Percentiles rank a stretch among this genome's conserved stretches.
Conservation (phyloP, 2,797 vertebrate genomes). For the Thalassophryne amazonica region DNA sequence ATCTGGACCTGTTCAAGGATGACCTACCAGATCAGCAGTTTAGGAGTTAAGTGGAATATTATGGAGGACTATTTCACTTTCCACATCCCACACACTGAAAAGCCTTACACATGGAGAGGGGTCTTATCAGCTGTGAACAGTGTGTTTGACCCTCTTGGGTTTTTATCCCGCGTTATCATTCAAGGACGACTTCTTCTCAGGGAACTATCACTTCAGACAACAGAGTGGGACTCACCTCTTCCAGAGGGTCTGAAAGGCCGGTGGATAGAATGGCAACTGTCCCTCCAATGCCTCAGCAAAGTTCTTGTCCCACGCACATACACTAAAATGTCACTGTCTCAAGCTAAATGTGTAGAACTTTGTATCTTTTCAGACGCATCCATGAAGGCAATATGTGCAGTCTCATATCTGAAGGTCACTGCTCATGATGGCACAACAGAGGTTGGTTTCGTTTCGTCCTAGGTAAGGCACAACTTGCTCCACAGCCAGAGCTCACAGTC, state of each 20-base stretch:
- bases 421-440: neutral
- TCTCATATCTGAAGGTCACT: neutral
- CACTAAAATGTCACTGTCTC: neutral
- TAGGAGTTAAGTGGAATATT: conserved; percentile 4
- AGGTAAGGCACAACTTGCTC: neutral
- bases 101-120: conserved; percentile 14
- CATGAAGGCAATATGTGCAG: neutral
- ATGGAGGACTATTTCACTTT: conserved; percentile 4
- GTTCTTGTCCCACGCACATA: neutral
- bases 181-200: neutral
- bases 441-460: neutral
- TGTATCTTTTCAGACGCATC: neutral
- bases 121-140: conserved; percentile 13
- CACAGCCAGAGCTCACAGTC: neutral
- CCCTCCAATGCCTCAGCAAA: neutral
- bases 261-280: neutral
- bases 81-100: neutral
- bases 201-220: neutral
- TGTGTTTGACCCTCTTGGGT: conserved; percentile 4
- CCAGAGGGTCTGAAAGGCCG: neutral
- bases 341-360: neutral
- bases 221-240: neutral
- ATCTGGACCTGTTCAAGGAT: neutral
- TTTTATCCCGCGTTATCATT: neutral
- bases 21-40: neutral